Percentiles rank a stretch among this genome's conserved stretches.
Conservation (phyloP, 2,888 invertebrate species). For the Tenthredo livida region DNA sequence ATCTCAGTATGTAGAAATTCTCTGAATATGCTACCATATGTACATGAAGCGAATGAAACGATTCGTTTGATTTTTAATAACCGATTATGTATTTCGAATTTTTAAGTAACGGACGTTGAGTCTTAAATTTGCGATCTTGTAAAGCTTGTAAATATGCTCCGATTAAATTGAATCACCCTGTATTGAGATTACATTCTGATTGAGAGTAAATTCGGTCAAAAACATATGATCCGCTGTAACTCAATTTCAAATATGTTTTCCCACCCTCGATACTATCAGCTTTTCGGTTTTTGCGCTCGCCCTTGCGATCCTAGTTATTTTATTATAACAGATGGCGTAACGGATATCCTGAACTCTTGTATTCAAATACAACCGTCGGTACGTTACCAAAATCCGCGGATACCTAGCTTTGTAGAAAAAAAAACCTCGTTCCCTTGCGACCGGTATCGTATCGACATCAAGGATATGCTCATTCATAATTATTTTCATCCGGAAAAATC, state of each 20-base stretch:
- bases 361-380: background rate
- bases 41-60: too few species aligned
- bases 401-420: background rate
- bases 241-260: background rate
- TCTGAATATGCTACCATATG: too few species aligned
- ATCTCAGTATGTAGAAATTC: too few species aligned
- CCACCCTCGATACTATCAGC: too few species aligned
- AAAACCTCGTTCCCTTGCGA: background rate
- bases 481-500: background rate
- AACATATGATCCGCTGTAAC: background rate
- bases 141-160: too few species aligned
- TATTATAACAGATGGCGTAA: constrained; percentile 9
- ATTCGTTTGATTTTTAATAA: too few species aligned
- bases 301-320: background rate
- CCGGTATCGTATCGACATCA: background rate
- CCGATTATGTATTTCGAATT: too few species aligned
- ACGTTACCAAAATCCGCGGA: background rate
- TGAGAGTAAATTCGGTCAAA: background rate
- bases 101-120: too few species aligned
- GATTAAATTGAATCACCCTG: too few species aligned
- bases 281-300: background rate
- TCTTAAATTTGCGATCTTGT: too few species aligned
- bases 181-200: background rate
- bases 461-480: background rate
- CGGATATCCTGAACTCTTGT: background rate